Base-by-base conservation (phyloP, 2,888 invertebrate genomes). In the Endomychus coccineus region DNA sequence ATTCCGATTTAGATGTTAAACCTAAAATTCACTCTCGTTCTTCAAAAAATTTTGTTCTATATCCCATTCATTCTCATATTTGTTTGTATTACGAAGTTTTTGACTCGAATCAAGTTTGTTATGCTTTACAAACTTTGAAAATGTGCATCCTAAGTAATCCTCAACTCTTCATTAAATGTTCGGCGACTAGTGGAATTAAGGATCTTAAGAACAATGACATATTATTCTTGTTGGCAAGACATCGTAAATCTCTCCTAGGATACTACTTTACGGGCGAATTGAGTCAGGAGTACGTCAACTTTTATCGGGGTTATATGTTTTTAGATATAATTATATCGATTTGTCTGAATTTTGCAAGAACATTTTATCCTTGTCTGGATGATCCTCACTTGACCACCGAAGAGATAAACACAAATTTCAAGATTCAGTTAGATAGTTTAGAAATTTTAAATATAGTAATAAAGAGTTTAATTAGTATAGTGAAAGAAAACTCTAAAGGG, bases 51-150 rank as follows among this genome's bases (percentile, higher is more conserved):
- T 55, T 63, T 21, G 58, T 69, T 9, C 71, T 85, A 21, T 83
- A 84, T 59, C 80, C 82, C 15, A 76, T 86, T 39, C 89, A 90
- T 59, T 83, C 85, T 13, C 89, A 90, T 57, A 75, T 91, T 67
- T 71, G 90, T 24, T 68, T 91, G 2, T 90, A 90, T 57, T 77
- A 79, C 49, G 82, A 82, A 44, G 77, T 83, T 11, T 86, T 83
- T 52, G 88, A 89, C 59, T 79, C 81, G 0, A 73, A 77, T 38
- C 74, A 82, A 51, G 78, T 78, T 2, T 66, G 85, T 0, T 87
- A 87, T 56, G 81, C 83, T 4, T 67, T 89, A 44, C 75, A 78
- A 40, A 81, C 82, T 0, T 62, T 88, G n/a, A 75, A 80, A 42
- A 80, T 80, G 51, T 78, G 85, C 44, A 71, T 88, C 4, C 56